Evolutionary conservation across 2,113 vertebrate species (phyloP).

Genomic region (Solenodon paradoxus): DNA sequence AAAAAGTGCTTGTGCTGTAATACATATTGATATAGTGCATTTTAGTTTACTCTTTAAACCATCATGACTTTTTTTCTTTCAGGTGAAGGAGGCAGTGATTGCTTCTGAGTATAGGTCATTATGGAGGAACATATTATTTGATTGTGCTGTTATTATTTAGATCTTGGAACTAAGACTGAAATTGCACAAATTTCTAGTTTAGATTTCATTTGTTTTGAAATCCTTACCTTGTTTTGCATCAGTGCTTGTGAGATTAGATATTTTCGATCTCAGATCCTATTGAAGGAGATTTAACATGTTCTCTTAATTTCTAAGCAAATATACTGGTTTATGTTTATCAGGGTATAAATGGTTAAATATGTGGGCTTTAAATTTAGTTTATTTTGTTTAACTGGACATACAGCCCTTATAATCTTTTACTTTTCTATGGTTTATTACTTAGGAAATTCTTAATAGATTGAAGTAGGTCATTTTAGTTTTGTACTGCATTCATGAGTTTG

Average conservation of each 20-base stretch:
- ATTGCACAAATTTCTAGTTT: conserved; percentile 23
- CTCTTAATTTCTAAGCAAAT: conserved; percentile 15
- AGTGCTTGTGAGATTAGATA: not conserved
- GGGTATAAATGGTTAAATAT: not conserved
- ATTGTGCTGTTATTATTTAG: conserved; percentile 11
- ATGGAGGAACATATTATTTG: not conserved
- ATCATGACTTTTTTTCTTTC: not conserved
- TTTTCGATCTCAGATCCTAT: not conserved
- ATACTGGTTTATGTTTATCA: not conserved
- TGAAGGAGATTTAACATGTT: conserved; percentile 14
- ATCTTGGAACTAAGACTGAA: not conserved
- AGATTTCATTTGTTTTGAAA: conserved; percentile 34
- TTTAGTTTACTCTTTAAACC: conserved; percentile 13
- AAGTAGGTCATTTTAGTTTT: conserved; percentile 37
- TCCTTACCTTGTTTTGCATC: conserved; percentile 19
- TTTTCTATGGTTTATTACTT: conserved; percentile 38
- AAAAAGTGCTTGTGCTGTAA: not conserved
- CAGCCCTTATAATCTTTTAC: not conserved
- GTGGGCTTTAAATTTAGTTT: not conserved
- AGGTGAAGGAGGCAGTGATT: not conserved
- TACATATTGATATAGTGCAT: not conserved
- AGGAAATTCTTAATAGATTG: not conserved
- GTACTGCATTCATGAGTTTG: not conserved
- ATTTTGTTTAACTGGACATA: conserved; percentile 12
- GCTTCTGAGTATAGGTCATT: not conserved